Base-by-base conservation (phyloP, 2,113 vertebrate genomes). In the Ceyx cyanopectus region DNA sequence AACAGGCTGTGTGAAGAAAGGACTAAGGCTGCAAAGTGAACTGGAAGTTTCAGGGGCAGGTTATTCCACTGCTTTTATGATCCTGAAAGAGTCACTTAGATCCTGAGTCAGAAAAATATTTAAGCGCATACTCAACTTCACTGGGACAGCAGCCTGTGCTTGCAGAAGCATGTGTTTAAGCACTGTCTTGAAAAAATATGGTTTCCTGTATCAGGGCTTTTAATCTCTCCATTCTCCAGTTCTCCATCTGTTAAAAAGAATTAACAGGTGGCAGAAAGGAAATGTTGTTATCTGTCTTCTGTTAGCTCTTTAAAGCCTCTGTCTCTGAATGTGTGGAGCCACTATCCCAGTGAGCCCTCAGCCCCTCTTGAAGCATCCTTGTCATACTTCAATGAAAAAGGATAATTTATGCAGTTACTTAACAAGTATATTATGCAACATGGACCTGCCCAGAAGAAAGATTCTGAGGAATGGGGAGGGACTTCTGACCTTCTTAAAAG, bases 161-260 rank as follows among this genome's bases (percentile, higher is more conserved):
- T 80, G 68, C 93, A 93, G 78, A 82, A 89, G 91, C 91, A 93
- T 87, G 78, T 85, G 89, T 94, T 84, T 70, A 80, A 82, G 91
- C 75, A 90, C 86, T 85, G 87, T 67, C 89, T 94, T 80, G 84
- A 95, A 96, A 85, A 96, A 94, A 93, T 93, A 93, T 67, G 46
- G 87, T 91, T 96, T 96, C 92, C 95, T 94, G 92, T 94, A 91
- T 76, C 89, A 94, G 75, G 43, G 87, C 94, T 96, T 96, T 96
- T 95, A 96, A 96, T 94, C 94, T 95, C 92, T 74, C 81, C 65
- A 41, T 91, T 95, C 92, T 92, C 65, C 75, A 92, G 46, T 83
- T 93, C 87, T 93, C 91, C 92, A 95, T 95, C 96, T 96, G 95
- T 87, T 96, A 89, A 92, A 96, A 91, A 74, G 91, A 95, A 92